Conservation (phyloP, 2,888 invertebrate species). For the Tupiocoris notatus region DNA sequence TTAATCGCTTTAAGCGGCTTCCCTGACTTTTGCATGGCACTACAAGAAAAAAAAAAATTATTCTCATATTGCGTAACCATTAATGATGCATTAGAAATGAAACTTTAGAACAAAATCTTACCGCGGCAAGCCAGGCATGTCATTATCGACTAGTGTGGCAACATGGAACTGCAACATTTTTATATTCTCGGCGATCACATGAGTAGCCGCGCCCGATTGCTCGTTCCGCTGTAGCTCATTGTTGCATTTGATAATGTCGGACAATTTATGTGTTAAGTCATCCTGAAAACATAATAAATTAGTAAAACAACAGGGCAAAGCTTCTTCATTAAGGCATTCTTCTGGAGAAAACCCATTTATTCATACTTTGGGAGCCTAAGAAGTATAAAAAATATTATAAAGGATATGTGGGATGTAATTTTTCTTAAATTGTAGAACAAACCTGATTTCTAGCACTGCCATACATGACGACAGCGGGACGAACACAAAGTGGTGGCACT, state of each 20-base stretch:
- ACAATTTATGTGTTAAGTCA: conserved; percentile 97
- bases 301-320: too few species aligned
- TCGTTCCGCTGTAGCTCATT: conserved; percentile 95
- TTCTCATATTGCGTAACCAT: neutral
- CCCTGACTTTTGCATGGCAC: conserved; percentile 98
- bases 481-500: conserved; percentile 92
- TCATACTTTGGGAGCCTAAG: too few species aligned
- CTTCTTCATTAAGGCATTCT: too few species aligned
- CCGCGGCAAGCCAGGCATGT: conserved; percentile 95
- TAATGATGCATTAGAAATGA: neutral
- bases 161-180: conserved; percentile 98
- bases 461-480: conserved; percentile 98
- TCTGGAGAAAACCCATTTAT: too few species aligned
- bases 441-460: conserved; percentile 92
- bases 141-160: conserved; percentile 96
- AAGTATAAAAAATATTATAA: too few species aligned
- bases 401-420: too few species aligned
- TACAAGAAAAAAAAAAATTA: conserved; percentile 50
- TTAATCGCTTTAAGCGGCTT: conserved; percentile 97
- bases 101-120: too few species aligned
- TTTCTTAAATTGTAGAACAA: too few species aligned
- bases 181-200: conserved; percentile 94
- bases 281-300: conserved; percentile 61
- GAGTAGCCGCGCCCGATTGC: conserved; percentile 94
- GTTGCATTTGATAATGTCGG: conserved; percentile 97